A percentile compares a stretch with the other conserved stretches of the same genome.
Conservation (phyloP, 2,797 vertebrate genomes). For the Hippopotamyrus pictus region DNA sequence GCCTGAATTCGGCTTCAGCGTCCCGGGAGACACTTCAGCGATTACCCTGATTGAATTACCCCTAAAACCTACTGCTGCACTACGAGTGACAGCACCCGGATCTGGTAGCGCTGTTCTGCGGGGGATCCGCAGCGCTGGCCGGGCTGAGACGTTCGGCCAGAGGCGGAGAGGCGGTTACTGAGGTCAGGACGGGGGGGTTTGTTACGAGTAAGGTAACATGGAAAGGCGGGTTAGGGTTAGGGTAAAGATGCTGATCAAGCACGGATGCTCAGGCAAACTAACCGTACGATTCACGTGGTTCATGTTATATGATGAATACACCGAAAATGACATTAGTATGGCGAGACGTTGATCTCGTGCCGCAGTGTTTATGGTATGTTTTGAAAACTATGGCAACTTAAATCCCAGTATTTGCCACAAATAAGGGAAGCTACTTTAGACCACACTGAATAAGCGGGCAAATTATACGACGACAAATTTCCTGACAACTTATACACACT, state of each 20-base stretch:
- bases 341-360: background rate
- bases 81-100: background rate
- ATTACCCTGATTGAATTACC: background rate
- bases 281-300: background rate
- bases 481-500: background rate
- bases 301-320: background rate
- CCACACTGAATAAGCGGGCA: background rate
- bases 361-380: background rate
- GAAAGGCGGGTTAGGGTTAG: background rate
- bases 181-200: background rate
- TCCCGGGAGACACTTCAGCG: constrained; percentile 1
- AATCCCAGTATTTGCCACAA: background rate
- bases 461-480: background rate
- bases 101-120: background rate
- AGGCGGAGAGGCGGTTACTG: background rate
- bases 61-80: background rate
- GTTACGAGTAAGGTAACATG: background rate
- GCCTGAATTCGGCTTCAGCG: background rate
- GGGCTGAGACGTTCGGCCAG: background rate
- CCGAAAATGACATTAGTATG: background rate
- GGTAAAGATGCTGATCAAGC: background rate
- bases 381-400: background rate
- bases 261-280: background rate
- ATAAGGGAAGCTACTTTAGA: background rate
- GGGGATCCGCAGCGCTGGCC: background rate